Percentiles rank a stretch among this genome's conserved stretches.
Conservation (phyloP, 2,113 vertebrate genomes). For the Carollia perspicillata region DNA sequence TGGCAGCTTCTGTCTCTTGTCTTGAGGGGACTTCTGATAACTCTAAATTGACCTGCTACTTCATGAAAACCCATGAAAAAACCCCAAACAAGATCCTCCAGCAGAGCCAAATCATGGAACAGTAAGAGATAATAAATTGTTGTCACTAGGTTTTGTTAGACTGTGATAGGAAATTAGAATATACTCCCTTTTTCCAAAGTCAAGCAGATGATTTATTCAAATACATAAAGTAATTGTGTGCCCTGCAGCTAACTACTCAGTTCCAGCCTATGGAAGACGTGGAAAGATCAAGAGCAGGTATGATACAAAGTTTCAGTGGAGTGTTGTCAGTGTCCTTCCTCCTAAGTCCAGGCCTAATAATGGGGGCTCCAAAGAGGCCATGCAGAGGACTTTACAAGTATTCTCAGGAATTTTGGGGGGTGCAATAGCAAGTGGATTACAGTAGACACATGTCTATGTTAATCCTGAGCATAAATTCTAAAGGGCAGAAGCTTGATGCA, state of each 20-base stretch:
- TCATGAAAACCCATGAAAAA: not conserved
- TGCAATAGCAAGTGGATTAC: not conserved
- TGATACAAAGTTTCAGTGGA: not conserved
- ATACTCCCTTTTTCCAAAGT: not conserved
- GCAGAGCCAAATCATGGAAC: not conserved
- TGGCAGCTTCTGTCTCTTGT: not conserved
- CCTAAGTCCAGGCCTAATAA: not conserved
- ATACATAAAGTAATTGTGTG: not conserved
- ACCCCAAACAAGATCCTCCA: not conserved
- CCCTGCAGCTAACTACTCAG: not conserved
- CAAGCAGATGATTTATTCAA: not conserved
- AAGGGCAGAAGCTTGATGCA: not conserved
- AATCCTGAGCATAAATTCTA: not conserved
- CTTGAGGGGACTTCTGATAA: not conserved
- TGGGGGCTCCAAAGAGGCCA: not conserved
- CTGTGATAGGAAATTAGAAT: not conserved
- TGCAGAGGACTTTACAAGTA: not conserved
- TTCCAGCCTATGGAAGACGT: not conserved
- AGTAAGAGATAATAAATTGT: not conserved
- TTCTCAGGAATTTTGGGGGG: not conserved
- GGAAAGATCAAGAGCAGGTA: not conserved
- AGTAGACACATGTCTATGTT: not conserved
- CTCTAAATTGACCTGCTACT: not conserved
- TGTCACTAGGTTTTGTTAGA: not conserved
- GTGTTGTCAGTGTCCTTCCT: not conserved